These are phyloP conservation scores for Merodon equestris DNA, from an alignment of 2,888 invertebrate genomes.

Conservation along the genomic window DNA sequence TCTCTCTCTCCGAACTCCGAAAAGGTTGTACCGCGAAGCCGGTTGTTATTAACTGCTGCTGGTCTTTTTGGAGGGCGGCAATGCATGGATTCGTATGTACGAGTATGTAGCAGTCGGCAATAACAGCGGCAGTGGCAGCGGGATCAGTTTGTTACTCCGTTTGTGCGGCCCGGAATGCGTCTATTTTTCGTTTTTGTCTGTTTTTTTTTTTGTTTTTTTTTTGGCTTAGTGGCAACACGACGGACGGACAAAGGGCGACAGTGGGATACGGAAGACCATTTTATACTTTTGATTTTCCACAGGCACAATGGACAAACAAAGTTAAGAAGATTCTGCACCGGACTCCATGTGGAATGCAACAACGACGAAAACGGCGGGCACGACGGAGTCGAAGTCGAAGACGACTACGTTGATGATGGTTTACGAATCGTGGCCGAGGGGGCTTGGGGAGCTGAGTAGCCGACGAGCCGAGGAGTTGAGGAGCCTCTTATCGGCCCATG, in stretches of 20 bases:
- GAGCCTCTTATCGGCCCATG: constrained; percentile 58
- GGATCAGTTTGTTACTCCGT: constrained; percentile 66
- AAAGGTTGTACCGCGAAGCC: constrained; percentile 50
- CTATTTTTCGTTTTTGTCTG: constrained; percentile 56
- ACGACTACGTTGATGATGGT: constrained; percentile 10
- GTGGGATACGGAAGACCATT: constrained; percentile 21
- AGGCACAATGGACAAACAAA: constrained; percentile 37
- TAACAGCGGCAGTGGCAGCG: constrained; percentile 43
- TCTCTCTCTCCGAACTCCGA: constrained; percentile 20
- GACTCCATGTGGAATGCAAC: constrained; percentile 60
- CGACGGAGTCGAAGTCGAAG: constrained; percentile 1
- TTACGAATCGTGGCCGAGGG: too few relatives aligned
- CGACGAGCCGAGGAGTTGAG: not conserved
- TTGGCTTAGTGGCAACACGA: not conserved
- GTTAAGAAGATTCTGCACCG: constrained; percentile 34
- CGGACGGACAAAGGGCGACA: not conserved
- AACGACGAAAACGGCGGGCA: constrained; percentile 25
- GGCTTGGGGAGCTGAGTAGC: too few relatives aligned
- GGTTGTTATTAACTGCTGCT: constrained; percentile 68
- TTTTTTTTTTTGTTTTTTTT: constrained; percentile 17
- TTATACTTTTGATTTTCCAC: constrained; percentile 67
- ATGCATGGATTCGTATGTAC: constrained; percentile 11
- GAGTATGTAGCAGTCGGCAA: too few relatives aligned
- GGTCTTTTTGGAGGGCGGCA: constrained; percentile 68
- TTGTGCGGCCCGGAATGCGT: constrained; percentile 64